A percentile compares a stretch with the other conserved stretches of the same genome.
Evolutionary conservation across 1,140 invertebrate genomes (phyloP).

Genomic region (Drosophila insularis): DNA sequence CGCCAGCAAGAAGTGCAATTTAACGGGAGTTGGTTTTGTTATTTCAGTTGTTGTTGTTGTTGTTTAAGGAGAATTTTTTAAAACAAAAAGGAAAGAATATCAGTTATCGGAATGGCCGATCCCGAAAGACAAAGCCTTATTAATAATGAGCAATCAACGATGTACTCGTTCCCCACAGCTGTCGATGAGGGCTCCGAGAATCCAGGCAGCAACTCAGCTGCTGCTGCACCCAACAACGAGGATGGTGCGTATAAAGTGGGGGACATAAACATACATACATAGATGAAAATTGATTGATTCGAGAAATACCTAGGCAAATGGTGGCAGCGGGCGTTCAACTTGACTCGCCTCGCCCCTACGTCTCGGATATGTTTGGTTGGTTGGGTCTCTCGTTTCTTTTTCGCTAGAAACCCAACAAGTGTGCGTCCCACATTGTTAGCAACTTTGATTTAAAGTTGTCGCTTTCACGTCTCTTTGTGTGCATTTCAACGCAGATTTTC

Average conservation of each 20-base stretch:
- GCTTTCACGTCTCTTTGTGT: conserved; percentile 13
- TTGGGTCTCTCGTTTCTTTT: conserved; percentile 26
- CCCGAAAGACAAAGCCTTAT: conserved; percentile 71
- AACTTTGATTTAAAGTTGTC: conserved; percentile 60
- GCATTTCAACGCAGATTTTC: conserved; percentile 52
- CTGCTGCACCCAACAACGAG: conserved; percentile 50
- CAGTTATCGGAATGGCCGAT: conserved; percentile 54
- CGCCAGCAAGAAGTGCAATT: conserved; percentile 38
- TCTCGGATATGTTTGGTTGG: conserved; percentile 3
- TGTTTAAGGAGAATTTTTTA: conserved; percentile 56
- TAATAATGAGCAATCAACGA: conserved; percentile 57
- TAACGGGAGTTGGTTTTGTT: background rate
- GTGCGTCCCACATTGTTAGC: conserved; percentile 53
- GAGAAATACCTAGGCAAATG: conserved; percentile 6
- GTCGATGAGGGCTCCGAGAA: conserved; percentile 60
- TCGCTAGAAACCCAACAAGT: conserved; percentile 73
- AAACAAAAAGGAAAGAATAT: conserved; percentile 14
- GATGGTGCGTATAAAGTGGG: conserved; percentile 56
- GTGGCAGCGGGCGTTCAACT: conserved; percentile 53
- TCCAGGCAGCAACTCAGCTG: conserved; percentile 49
- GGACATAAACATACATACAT: background rate
- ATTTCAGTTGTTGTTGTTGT: conserved; percentile 30
- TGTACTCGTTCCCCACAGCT: conserved; percentile 45
- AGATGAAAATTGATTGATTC: conserved; percentile 16
- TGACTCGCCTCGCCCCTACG: conserved; percentile 22